Percentiles rank a stretch among this genome's conserved stretches.
Evolutionary conservation across 2,113 vertebrate genomes (phyloP).

Genomic region (Boulengeromyrus knoepffleri): DNA sequence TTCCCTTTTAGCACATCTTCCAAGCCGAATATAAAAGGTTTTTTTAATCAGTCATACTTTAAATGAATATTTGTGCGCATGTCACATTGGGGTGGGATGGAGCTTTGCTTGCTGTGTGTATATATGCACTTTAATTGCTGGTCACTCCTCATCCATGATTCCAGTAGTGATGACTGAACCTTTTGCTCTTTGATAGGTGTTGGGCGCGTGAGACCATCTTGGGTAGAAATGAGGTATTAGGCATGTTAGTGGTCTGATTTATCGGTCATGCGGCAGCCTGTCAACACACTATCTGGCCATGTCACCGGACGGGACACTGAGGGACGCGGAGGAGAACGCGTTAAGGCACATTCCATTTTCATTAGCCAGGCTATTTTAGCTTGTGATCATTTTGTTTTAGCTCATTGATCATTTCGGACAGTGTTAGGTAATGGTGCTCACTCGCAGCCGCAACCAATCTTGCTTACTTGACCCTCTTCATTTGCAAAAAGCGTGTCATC

Average conservation of each 20-base stretch:
- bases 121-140: conserved; percentile 12
- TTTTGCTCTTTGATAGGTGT: conserved; percentile 27
- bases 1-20: not conserved
- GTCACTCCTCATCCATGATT: conserved; percentile 20
- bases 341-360: conserved; percentile 74
- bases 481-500: conserved; percentile 71
- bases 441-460: conserved; percentile 68
- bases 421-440: conserved; percentile 73
- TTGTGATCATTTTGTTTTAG: conserved; percentile 83
- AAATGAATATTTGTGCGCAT: not conserved
- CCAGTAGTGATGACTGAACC: conserved; percentile 31
- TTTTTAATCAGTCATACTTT: not conserved
- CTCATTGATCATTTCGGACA: conserved; percentile 84
- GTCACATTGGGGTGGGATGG: not conserved
- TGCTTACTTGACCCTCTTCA: conserved; percentile 86
- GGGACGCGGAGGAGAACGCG: conserved; percentile 54
- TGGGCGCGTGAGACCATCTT: conserved; percentile 19
- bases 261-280: conserved; percentile 51
- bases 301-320: conserved; percentile 48
- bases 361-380: conserved; percentile 81
- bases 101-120: not conserved
- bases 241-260: conserved; percentile 53
- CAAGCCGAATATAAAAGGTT: not conserved
- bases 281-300: conserved; percentile 52
- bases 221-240: conserved; percentile 36